Percentiles rank a stretch among this genome's conserved stretches.
phyloP scores from a whole-genome alignment of 1,140 invertebrate species.

The Solenopsis invicta region DNA sequence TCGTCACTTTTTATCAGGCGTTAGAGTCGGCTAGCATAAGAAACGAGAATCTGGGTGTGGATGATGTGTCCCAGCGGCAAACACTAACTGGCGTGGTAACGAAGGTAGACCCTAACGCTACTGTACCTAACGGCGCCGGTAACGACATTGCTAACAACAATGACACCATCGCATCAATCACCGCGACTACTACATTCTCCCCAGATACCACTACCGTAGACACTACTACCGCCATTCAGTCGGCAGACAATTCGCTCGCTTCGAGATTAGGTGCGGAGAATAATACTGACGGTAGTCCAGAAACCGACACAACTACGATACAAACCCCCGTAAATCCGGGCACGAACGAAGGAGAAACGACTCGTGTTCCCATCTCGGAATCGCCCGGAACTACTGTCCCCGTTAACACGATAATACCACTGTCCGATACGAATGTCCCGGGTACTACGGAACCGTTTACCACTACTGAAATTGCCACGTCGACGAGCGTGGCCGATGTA shows the following conservation, averaged over 20 bases:
- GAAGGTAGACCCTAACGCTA: conserved; percentile 82
- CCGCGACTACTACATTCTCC: conserved; percentile 47
- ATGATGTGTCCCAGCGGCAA: conserved; percentile 53
- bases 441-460: not conserved
- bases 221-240: conserved; percentile 6
- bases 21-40: conserved; percentile 83
- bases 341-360: not conserved
- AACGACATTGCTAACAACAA: conserved; percentile 80
- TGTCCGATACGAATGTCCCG: not conserved
- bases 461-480: conserved; percentile 3
- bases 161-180: conserved; percentile 68
- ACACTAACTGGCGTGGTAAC: conserved; percentile 57
- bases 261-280: conserved; percentile 19
- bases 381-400: not conserved
- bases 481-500: not conserved
- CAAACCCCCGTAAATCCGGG: not conserved
- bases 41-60: conserved; percentile 81
- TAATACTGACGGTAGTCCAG: not conserved
- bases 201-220: conserved; percentile 68
- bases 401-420: conserved; percentile 1
- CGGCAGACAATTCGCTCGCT: not conserved
- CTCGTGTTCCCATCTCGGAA: not conserved
- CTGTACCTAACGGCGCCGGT: conserved; percentile 76
- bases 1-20: conserved; percentile 84
- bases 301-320: not conserved